phyloP scores from a whole-genome alignment of 2,888 invertebrate genomes.

The Nemoura dubitans region DNA sequence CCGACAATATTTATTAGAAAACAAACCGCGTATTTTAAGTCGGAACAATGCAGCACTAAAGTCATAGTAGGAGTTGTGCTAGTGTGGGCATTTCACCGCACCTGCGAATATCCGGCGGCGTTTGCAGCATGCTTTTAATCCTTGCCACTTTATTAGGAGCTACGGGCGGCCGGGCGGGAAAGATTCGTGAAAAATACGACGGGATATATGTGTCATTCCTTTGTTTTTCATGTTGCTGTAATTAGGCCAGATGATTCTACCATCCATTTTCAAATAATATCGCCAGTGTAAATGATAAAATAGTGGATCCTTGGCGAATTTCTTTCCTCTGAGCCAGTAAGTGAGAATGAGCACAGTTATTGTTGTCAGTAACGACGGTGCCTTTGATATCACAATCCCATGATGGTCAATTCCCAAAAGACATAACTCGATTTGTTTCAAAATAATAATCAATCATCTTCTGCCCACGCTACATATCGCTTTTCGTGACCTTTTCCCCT shows the following conservation, averaged over 20 bases:
- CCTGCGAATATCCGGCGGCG: not conserved
- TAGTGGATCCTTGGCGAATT: too few species aligned
- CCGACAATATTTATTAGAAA: constrained; percentile 2
- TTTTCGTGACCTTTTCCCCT: not conserved
- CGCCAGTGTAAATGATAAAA: not conserved
- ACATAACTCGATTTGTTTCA: not conserved
- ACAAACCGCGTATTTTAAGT: constrained; percentile 12
- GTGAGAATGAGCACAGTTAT: too few species aligned
- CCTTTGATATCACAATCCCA: too few species aligned
- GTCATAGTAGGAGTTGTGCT: too few species aligned
- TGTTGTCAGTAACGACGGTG: too few species aligned
- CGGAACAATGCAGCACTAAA: not conserved
- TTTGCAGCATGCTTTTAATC: not conserved
- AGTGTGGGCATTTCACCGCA: not conserved
- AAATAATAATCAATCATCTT: not conserved
- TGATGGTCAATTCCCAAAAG: not conserved
- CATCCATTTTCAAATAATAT: not conserved
- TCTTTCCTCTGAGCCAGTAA: too few species aligned
- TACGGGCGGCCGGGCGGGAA: not conserved
- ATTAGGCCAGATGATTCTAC: not conserved
- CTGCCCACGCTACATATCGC: not conserved
- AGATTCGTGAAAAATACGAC: not conserved
- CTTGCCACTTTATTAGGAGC: not conserved
- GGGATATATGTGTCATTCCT: not conserved
- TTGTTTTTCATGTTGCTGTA: not conserved